Conservation (phyloP, 1,140 invertebrate species). For the Bombyx mori region DNA sequence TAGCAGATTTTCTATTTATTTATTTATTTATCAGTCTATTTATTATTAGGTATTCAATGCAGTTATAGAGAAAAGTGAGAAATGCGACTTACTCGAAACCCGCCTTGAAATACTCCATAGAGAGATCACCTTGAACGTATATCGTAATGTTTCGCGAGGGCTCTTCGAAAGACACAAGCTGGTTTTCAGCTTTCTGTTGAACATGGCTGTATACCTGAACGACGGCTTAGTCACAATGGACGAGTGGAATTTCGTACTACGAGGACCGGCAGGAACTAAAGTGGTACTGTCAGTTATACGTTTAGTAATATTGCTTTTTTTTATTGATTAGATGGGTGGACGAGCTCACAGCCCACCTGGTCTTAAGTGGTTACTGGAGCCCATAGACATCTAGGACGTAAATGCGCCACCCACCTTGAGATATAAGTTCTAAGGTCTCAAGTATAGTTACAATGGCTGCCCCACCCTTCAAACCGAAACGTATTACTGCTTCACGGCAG, state of each 20-base stretch:
- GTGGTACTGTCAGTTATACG: slow-evolving; percentile 29
- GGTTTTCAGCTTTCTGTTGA: slow-evolving; percentile 88
- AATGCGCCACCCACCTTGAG: no score
- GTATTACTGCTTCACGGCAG: no score
- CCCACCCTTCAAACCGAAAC: no score
- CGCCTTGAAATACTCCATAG: slow-evolving; percentile 78
- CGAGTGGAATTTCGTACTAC: slow-evolving; percentile 83
- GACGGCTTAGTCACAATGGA: slow-evolving; percentile 66
- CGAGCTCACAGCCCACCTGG: no score
- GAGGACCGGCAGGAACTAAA: slow-evolving; percentile 75
- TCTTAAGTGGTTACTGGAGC: no score
- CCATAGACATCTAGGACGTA: no score
- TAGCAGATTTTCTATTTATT: no score
- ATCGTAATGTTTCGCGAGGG: slow-evolving; percentile 88
- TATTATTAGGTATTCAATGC: slow-evolving; percentile 78
- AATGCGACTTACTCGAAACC: slow-evolving; percentile 73
- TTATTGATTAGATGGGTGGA: no score
- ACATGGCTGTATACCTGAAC: slow-evolving; percentile 80
- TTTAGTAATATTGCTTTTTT: background rate
- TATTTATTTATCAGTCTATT: no score
- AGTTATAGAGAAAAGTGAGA: slow-evolving; percentile 80
- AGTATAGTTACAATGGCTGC: no score
- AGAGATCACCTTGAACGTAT: slow-evolving; percentile 87
- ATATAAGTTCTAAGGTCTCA: no score
- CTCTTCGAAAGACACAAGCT: slow-evolving; percentile 94